Evolutionary conservation across 2,113 vertebrate genomes (phyloP), one percentile per base, ranked within the genome.

Genomic region (Amazona vittata): DNA sequence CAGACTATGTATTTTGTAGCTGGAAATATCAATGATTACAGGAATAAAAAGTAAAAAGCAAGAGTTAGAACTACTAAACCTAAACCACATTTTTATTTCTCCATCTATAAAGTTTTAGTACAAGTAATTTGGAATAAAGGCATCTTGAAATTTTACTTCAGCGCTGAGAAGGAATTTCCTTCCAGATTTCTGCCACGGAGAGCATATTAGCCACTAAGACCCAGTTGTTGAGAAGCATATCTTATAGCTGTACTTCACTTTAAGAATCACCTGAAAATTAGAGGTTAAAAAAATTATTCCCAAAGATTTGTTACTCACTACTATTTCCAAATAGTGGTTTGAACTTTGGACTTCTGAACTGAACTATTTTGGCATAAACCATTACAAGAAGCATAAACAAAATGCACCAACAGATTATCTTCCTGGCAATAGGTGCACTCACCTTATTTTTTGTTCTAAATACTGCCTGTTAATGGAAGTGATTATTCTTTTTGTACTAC

Each of bases 121-220:
- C 52, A 85, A 92, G 77, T 91, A 81, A 93, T 96, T 86, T 87
- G 52, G 39, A 94, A 71, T 91, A 71, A 47, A 89, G 50, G n/a
- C 80, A 89, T 89, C 86, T 89, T 94, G 62, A 96, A 87, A 87
- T 96, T 94, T 93, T 94, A 78, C 24, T 94, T 86, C 43, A 82
- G 9, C 68, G 28, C 89, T 92, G 78, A 64, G 70, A 91, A 78
- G 69, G 60, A 84, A 75, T 87, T 82, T n/a, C 55, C 39, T 76
- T 82, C 57, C 65, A 71, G 46, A 59, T 65, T 92, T 78, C 68
- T 95, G 37, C 21, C 47, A 73, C 9, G 19, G 9, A 84, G 20
- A 89, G 52, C 57, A 57, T 89, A 91, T 60, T 47, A 86, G 65
- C 44, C 43, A 50, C 33, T 39, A 59, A 50, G 57, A 69, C 3